Evolutionary conservation across 2,113 vertebrate genomes (phyloP), one percentile per base, ranked within the genome.

Genomic region (Ciconia stormi): DNA sequence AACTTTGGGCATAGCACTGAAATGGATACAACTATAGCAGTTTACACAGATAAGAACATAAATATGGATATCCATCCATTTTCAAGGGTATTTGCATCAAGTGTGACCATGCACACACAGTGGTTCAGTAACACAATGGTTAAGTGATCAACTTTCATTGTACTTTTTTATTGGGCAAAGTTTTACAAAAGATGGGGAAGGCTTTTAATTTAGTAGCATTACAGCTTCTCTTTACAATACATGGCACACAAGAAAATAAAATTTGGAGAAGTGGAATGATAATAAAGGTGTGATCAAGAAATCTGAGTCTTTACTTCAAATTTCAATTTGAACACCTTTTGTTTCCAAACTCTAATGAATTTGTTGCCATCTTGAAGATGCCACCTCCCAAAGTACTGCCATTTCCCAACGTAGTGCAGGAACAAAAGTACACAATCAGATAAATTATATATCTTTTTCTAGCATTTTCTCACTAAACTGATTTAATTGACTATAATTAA

Each of bases 201-300:
- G 18, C 4, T 74, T 90, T 58, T 85, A 38, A 34, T 85, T 76
- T 59, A 46, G 11, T n/a, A 72, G 7, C 44, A 82, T 52, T 40
- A 52, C 12, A 72, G 18, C 36, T 66, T 84, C 18, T 63, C 26
- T 72, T 88, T 61, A 23, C 32, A 44, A 38, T 65, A 34, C 13
- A 19, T 12, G 7, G 56, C 44, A 80, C 4, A 3, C 40, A 70
- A 62, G 40, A 59, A 53, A 65, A 93, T 30, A 67, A 62, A 83
- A 87, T 19, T 74, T 67, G 69, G 78, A 89, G 85, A 97, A 96
- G 87, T 87, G 34, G 90, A 95, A 96, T 63, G n/a, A 81, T 95
- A 82, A 92, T 49, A 93, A 97, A 95, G 47, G 65, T 94, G 65
- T 93, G 80, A 97, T 62, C 21, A 95, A 96, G 79, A 94, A 95